Evolutionary conservation across 2,888 invertebrate species (phyloP), one percentile per base, ranked within the genome.

Genomic region (Charanyca ferruginea): DNA sequence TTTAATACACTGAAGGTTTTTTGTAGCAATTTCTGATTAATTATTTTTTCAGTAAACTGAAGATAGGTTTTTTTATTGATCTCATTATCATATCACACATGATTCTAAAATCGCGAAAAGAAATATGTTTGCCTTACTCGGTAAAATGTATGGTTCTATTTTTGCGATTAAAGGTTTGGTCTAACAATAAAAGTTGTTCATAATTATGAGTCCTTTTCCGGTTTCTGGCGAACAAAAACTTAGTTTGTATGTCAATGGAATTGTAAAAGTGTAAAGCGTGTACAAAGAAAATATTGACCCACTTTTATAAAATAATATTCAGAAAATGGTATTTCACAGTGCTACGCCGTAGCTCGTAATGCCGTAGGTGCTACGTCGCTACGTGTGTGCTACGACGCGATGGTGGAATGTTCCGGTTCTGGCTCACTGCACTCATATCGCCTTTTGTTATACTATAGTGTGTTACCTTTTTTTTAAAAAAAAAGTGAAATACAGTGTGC

Each of bases 301-400:
- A 59, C 59, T 49, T 51, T 61, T 49, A 42, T 42, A 49, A 38
- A 45, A 63, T 61, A 64, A 66, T 61, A 69, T 81, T 76, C 76
- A 77, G 62, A 76, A 78, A 80, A 83, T 77, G 73, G n/a, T 78
- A 76, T 83, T 82, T 69, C 60, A 74, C 64, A 62, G 49, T 68
- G 52, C 55, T 77, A 78, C 67, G 73, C 18, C 73, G 32, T 66
- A 66, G 38, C 28, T 18, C 20, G 54, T 28, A 53, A 25, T 45
- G 48, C 23, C 58, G 58, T 73, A 59, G 78, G 60, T 60, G 62
- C 75, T 75, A 68, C 49, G 63, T 16, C 20, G 73, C 80, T 83
- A 83, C 83, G 79, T 61, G 77, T 61, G 77, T 80, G 69, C 82
- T 80, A 82, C 80, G 77, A 77, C 68, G 71, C 71, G 71, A 68